A percentile compares a stretch with the other conserved stretches of the same genome.
Evolutionary conservation across 2,888 invertebrate genomes (phyloP).

Genomic region (Meloe dianella): DNA sequence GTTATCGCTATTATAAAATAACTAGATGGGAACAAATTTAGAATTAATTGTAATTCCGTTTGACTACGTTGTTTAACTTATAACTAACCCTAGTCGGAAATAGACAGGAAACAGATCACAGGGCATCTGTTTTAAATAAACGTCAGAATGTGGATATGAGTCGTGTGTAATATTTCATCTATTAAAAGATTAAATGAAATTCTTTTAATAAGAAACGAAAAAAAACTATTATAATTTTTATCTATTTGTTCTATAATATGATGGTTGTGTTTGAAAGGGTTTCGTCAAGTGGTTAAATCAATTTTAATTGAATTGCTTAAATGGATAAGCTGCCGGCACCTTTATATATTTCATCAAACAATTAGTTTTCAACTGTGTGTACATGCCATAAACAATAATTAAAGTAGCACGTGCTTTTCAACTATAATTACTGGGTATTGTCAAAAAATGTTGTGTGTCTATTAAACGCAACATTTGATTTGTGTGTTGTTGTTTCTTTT

Average conservation of each 20-base stretch:
- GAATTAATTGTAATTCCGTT: not conserved
- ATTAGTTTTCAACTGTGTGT: not conserved
- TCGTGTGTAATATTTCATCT: not conserved
- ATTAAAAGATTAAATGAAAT: not conserved
- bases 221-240: no score
- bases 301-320: not conserved
- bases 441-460: no score
- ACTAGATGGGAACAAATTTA: not conserved
- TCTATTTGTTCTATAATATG: not conserved
- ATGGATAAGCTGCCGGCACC: conserved; percentile 1
- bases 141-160: conserved; percentile 15
- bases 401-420: not conserved
- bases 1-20: no score
- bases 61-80: not conserved
- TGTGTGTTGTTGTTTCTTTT: not conserved
- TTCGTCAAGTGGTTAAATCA: not conserved
- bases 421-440: not conserved
- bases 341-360: not conserved
- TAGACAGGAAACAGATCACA: conserved; percentile 32
- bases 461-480: no score
- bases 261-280: no score
- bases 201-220: not conserved
- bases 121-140: conserved; percentile 31
- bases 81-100: conserved; percentile 21
- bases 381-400: not conserved